These are phyloP conservation scores for Crossocerus cetratus DNA, from an alignment of 2,888 invertebrate genomes.

Conservation along the genomic window DNA sequence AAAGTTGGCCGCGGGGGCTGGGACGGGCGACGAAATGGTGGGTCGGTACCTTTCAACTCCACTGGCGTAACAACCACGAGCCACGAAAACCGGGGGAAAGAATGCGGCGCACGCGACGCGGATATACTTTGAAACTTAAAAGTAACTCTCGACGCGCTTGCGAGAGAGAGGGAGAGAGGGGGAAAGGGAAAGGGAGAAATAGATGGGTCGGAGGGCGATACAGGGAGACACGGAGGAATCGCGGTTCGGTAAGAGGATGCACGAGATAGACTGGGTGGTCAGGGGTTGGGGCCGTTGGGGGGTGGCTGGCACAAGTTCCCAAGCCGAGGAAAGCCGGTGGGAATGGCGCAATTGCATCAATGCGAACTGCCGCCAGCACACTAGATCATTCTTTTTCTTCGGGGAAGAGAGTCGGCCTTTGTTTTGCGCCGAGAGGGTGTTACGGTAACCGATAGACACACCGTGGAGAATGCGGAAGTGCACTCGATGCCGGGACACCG, in stretches of 20 bases:
- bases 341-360: conserved; percentile 36
- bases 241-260: conserved; percentile 27
- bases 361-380: conserved; percentile 9
- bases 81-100: conserved; percentile 6
- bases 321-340: conserved; percentile 8
- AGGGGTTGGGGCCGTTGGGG: not conserved
- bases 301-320: conserved; percentile 10
- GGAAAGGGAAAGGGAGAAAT: conserved; percentile 1
- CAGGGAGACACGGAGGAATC: conserved; percentile 21
- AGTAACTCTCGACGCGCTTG: conserved; percentile 57
- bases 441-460: conserved; percentile 1
- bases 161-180: conserved; percentile 26
- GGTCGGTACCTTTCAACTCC: not conserved
- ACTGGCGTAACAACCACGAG: not conserved
- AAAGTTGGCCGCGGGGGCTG: conserved; percentile 57
- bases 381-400: conserved; percentile 27
- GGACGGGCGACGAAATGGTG: conserved; percentile 10
- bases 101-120: conserved; percentile 46
- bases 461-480: not conserved
- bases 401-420: not conserved
- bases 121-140: conserved; percentile 71
- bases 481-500: too few relatives aligned
- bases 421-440: not conserved
- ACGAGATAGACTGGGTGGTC: not conserved
- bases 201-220: conserved; percentile 14